Percentiles rank a stretch among this genome's conserved stretches.
phyloP scores from a whole-genome alignment of 2,113 vertebrate genomes.

The Ceyx melanurus region DNA sequence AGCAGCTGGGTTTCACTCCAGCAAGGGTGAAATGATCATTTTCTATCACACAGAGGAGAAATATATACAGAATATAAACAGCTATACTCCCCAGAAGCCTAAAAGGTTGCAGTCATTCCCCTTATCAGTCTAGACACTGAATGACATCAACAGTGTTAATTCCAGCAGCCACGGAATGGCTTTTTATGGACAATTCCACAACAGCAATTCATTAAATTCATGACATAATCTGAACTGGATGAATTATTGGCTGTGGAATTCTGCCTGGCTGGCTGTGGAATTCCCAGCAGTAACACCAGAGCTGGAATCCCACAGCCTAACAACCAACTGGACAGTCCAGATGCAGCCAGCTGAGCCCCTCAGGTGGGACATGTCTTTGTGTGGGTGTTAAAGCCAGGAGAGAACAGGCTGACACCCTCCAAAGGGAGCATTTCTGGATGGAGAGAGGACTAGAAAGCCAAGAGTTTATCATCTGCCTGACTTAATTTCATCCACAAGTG shows the following conservation, averaged over 20 bases:
- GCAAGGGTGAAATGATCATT: not conserved
- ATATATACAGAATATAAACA: not conserved
- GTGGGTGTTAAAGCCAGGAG: not conserved
- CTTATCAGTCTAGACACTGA: not conserved
- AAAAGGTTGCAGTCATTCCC: not conserved
- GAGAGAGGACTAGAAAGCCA: not conserved
- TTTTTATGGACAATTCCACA: not conserved
- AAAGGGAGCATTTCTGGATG: not conserved
- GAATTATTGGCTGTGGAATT: not conserved
- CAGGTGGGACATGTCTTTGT: not conserved
- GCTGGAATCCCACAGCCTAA: not conserved
- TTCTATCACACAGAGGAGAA: not conserved
- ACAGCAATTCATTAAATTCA: not conserved
- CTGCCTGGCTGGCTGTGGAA: accelerated
- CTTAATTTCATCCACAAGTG: not conserved
- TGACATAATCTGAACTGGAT: not conserved
- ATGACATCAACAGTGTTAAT: not conserved
- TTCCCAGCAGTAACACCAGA: not conserved
- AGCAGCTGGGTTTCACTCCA: not conserved
- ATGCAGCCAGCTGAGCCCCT: not conserved
- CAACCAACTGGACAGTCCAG: not conserved
- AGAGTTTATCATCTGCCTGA: not conserved
- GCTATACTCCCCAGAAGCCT: not conserved
- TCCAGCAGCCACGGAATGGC: not conserved
- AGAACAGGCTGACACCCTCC: not conserved